Evolutionary conservation across 92 coral and sea anemone genomes (phyloP), one percentile per base, ranked within the genome.

Genomic region (Bergia sp.): DNA sequence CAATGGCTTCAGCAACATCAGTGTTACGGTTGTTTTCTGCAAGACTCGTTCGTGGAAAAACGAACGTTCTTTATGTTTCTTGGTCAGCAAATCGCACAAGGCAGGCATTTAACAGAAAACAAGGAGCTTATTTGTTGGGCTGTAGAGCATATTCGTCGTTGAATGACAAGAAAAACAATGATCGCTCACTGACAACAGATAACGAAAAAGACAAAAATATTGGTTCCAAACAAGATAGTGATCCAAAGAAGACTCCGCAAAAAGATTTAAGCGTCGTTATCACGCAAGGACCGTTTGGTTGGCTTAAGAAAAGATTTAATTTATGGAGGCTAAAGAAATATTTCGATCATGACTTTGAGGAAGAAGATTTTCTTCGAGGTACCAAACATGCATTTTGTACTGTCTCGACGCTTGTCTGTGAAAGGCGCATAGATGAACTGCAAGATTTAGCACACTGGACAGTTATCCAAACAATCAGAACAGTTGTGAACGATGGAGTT

Each of bases 381-480:
- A 96, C 98, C 5, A 97, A 92, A 81, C 96, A 95, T 87, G 99
- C 99, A 11, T 83, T 97, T 49, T 81, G 92, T 38, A 93, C 93
- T 10, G 92, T 96, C 7, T 95, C 99, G 1, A 91, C 91, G 6
- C 80, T 94, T 44, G 77, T 95, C 15, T 92, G 93, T 81, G 91
- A 92, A 44, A 73, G 74, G 41, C 92, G 92, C 1, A 88, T 85
- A 50, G 92, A 79, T 4, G 95, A 95, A 81, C 82, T 97, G 89
- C 76, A 69, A 7, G 94, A 90, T 77, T 77, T 94, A 8, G 88
- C 90, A 39, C 91, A 89, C 18, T 64, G 79, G 81, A 86, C 81
- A 18, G 86, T 92, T 37, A 85, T 92, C 37, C 76, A 89, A 55
- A 66, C 88, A 13, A 90, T 92, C 71, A 76, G 88, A 90, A 79